Percentiles rank a stretch among this genome's conserved stretches.
These are phyloP conservation scores for Crossoptilon crossoptilon DNA, from an alignment of 2,797 vertebrate genomes.

Conservation along the genomic window DNA sequence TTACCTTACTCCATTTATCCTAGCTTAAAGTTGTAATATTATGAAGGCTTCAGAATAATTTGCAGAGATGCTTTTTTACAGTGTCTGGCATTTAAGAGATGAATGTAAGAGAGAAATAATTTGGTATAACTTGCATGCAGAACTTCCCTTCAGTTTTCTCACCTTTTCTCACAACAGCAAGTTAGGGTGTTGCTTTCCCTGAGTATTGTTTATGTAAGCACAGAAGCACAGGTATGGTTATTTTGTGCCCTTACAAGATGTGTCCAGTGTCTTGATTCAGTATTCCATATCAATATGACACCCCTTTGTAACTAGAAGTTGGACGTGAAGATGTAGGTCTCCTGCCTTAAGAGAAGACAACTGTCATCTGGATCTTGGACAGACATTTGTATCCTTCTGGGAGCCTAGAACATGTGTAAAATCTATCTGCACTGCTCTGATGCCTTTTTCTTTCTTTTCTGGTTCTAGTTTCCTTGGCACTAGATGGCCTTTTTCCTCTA, in stretches of 20 bases:
- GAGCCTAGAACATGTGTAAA: neutral
- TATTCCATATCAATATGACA: neutral
- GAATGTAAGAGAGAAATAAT: neutral
- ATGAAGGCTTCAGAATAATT: neutral
- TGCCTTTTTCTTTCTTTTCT: neutral
- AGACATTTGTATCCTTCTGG: neutral
- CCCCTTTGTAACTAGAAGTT: neutral
- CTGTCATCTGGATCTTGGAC: neutral
- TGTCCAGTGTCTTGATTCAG: neutral
- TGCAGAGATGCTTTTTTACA: neutral
- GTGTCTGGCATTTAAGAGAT: neutral
- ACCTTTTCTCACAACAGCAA: neutral
- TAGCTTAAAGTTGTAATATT: neutral
- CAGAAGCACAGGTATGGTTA: neutral
- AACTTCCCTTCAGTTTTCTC: neutral
- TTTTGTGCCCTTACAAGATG: neutral
- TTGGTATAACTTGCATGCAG: neutral
- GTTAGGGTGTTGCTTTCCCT: neutral
- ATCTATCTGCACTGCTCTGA: neutral
- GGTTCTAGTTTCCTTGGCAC: neutral
- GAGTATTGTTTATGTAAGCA: neutral
- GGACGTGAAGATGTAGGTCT: neutral
- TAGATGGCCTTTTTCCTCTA: neutral
- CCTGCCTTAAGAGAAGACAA: neutral
- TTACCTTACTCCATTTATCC: neutral